Evolutionary conservation across 2,113 vertebrate species (phyloP), one percentile per base, ranked within the genome.

Genomic region (Bucco capensis): DNA sequence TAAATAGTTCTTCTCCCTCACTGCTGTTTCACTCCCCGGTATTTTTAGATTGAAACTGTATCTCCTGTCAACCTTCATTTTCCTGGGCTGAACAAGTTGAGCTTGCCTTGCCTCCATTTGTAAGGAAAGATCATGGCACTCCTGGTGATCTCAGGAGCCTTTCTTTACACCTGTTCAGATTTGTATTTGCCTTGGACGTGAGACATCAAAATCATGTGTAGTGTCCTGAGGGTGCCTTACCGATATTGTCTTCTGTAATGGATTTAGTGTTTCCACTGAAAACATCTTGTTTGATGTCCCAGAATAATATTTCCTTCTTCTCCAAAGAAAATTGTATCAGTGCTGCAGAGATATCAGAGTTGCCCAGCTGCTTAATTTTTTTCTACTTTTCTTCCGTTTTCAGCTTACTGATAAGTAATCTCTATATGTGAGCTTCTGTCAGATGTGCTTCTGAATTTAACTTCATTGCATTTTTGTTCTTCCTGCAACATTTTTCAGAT

Each of bases 31-130:
- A 44, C 65, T 94, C 69, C 38, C 0, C 5, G 15, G 16, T 95
- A 93, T 96, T 94, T 96, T 94, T 95, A 95, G 92, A 77, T 35
- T 44, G 94, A 96, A 96, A 94, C 37, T 10, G 8, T 90, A 94
- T 84, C 77, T 35, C 40, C 49, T 42, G 30, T 50, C 58, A 94
- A 86, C 83, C 65, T 84, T 86, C 12, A 2, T 80, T 88, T 92
- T 85, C 77, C 77, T 90, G 81, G 61, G 17, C 73, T 64, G 57
- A 74, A 61, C 21, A 37, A 90, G 50, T 31, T 0, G 1, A 84
- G 33, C 38, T 91, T 85, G 72, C 75, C 62, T 65, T 40, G 15
- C 75, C 64, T 83, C 31, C 27, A 28, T 88, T 77, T 83, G 60
- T 54, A 71, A 86, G 83, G 72, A 66, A 90, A 88, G 80, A 70